Evolutionary conservation across 2,113 vertebrate species (phyloP).

Genomic region (Amphiprion percula): DNA sequence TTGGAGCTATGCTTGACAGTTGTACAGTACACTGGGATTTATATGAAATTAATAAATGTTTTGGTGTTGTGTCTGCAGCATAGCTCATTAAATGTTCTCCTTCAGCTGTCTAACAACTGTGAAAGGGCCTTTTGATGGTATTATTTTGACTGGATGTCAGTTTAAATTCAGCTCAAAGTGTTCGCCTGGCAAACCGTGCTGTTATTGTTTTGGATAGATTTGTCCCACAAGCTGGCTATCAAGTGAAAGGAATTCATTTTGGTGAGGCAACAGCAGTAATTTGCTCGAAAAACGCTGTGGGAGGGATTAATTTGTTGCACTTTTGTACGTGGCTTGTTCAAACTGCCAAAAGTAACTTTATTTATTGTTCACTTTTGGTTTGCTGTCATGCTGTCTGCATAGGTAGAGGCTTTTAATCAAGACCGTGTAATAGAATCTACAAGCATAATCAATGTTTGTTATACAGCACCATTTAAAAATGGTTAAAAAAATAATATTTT

Average conservation of each 20-base stretch:
- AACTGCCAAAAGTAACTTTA: neutral
- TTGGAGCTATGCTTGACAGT: neutral
- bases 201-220: conserved; percentile 14
- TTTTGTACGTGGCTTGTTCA: neutral
- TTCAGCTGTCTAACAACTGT: conserved; percentile 5
- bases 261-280: conserved; percentile 15
- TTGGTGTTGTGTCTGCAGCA: conserved; percentile 2
- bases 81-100: conserved; percentile 26
- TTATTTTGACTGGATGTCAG: conserved; percentile 48
- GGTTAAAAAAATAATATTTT: too few relatives aligned
- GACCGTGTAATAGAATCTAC: too few relatives aligned
- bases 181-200: conserved; percentile 11
- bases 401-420: too few relatives aligned
- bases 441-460: too few relatives aligned
- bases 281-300: conserved; percentile 11
- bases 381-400: too few relatives aligned
- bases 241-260: conserved; percentile 9
- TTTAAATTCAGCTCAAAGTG: conserved; percentile 39
- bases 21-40: neutral
- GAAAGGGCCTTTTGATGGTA: conserved; percentile 5
- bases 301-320: conserved; percentile 2
- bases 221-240: neutral
- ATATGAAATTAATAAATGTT: conserved; percentile 9
- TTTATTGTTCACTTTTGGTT: neutral
- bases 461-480: too few relatives aligned